phyloP scores from a whole-genome alignment of 1,140 invertebrate genomes.

The Drosophila pallidifrons region DNA sequence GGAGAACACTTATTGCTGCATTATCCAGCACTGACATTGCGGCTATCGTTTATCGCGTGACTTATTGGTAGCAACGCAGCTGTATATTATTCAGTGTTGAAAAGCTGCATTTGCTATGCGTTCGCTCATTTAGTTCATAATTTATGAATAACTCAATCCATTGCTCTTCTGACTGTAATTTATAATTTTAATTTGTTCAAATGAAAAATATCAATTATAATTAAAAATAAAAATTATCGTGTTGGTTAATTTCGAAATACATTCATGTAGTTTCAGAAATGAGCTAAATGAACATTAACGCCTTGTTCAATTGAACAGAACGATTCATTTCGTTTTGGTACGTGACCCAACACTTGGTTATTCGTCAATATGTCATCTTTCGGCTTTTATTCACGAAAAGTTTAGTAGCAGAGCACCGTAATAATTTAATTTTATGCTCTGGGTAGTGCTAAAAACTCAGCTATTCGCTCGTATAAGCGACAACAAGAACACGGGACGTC shows the following conservation, averaged over 20 bases:
- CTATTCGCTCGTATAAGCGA: conserved; percentile 19
- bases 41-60: neutral
- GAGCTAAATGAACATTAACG: conserved; percentile 3
- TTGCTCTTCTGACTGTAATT: neutral
- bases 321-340: conserved; percentile 18
- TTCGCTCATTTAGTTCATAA: conserved; percentile 10
- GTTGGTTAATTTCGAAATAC: neutral
- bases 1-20: neutral
- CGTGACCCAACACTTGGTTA: conserved; percentile 45
- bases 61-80: conserved; percentile 13
- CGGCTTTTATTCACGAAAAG: conserved; percentile 80
- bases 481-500: conserved; percentile 20
- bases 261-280: no score
- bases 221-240: neutral
- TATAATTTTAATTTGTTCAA: neutral
- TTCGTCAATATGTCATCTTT: conserved; percentile 78
- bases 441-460: conserved; percentile 43
- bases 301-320: conserved; percentile 15
- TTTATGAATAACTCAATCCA: neutral
- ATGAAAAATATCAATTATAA: neutral
- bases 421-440: conserved; percentile 46
- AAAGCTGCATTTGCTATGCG: neutral
- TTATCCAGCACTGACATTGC: conserved; percentile 31
- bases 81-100: conserved; percentile 6
- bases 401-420: conserved; percentile 52